phyloP scores from a whole-genome alignment of 2,797 vertebrate genomes.

The Paguma larvata region DNA sequence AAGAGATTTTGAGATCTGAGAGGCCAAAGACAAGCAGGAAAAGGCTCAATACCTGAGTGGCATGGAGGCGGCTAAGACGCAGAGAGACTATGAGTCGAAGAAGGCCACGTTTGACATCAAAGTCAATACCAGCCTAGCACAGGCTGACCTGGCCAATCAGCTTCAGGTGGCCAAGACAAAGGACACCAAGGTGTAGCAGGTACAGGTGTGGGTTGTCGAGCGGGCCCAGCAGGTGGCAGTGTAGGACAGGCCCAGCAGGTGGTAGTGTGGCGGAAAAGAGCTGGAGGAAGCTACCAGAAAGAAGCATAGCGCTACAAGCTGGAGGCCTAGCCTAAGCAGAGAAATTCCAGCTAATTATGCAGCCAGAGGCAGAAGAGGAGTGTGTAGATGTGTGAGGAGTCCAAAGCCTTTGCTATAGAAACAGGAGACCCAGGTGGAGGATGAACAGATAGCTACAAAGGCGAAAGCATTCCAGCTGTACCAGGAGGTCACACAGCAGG shows the following conservation, averaged over 20 bases:
- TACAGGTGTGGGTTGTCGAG: slow-evolving; percentile 94
- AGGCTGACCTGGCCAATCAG: slow-evolving; percentile 94
- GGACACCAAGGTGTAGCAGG: slow-evolving; percentile 94
- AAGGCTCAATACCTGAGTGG: slow-evolving; percentile 94
- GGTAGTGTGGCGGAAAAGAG: slow-evolving; percentile 93
- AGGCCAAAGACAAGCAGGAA: slow-evolving; percentile 93
- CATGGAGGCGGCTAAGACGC: slow-evolving; percentile 94
- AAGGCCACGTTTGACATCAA: slow-evolving; percentile 93
- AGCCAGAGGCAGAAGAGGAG: slow-evolving; percentile 94
- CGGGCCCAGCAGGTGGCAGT: slow-evolving; percentile 93
- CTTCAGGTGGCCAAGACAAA: slow-evolving; percentile 96
- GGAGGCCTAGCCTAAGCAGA: slow-evolving; percentile 92
- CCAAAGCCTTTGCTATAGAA: slow-evolving; percentile 92
- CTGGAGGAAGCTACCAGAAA: slow-evolving; percentile 94
- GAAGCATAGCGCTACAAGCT: slow-evolving; percentile 92
- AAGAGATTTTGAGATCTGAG: slow-evolving; percentile 94
- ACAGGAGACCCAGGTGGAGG: slow-evolving; percentile 92
- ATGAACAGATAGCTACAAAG: slow-evolving; percentile 94
- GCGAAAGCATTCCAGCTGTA: slow-evolving; percentile 94
- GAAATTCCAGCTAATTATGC: slow-evolving; percentile 93
- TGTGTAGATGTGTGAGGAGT: slow-evolving; percentile 93
- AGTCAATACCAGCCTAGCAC: slow-evolving; percentile 93
- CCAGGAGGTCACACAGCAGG: slow-evolving; percentile 93
- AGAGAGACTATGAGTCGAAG: slow-evolving; percentile 95
- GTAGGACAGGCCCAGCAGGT: slow-evolving; percentile 95